Percentiles rank a stretch among this genome's conserved stretches.
Conservation (phyloP, 2,113 vertebrate species). For the Rattus rattus region DNA sequence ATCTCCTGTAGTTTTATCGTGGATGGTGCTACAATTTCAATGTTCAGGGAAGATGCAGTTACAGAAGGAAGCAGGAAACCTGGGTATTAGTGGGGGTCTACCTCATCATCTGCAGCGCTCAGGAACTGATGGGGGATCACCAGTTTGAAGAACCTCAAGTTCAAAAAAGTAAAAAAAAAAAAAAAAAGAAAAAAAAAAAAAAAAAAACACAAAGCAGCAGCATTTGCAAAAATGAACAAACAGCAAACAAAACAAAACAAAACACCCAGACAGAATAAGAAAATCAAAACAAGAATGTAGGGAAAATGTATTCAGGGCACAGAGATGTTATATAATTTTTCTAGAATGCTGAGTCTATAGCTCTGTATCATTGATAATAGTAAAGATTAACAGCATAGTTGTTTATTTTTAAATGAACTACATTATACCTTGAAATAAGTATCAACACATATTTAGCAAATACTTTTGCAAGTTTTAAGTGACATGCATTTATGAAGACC, state of each 20-base stretch:
- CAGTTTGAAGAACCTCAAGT: background rate
- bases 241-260: background rate
- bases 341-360: background rate
- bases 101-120: background rate
- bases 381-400: background rate
- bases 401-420: slow-evolving; percentile 32
- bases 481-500: background rate
- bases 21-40: background rate
- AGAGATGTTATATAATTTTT: slow-evolving; percentile 16
- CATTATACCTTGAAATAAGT: background rate
- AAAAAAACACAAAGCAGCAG: background rate
- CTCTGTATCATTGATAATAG: background rate
- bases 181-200: too few species aligned
- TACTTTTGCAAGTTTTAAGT: slow-evolving; percentile 23
- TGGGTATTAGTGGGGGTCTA: background rate
- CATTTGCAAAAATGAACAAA: background rate
- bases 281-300: background rate
- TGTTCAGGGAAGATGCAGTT: background rate
- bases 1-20: background rate
- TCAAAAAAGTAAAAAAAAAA: background rate
- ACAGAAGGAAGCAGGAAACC: background rate
- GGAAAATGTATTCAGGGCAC: background rate
- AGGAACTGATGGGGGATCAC: background rate
- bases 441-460: slow-evolving; percentile 12
- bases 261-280: background rate